phyloP scores from a whole-genome alignment of 2,113 vertebrate genomes.

The Columba livia region DNA sequence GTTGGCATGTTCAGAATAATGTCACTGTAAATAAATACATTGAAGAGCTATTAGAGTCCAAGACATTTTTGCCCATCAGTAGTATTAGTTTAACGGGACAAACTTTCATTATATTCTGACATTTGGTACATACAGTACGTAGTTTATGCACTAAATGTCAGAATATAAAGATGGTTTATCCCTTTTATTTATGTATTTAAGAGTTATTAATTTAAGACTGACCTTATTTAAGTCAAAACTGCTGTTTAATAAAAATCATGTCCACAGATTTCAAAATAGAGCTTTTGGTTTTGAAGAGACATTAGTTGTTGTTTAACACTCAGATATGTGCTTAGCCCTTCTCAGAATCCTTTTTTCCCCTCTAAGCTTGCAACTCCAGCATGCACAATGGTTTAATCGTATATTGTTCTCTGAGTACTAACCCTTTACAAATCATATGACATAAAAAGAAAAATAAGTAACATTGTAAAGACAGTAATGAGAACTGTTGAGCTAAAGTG shows the following conservation, averaged over 20 bases:
- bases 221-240: conserved; percentile 72
- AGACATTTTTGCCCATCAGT: conserved; percentile 45
- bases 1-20: conserved; percentile 32
- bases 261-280: conserved; percentile 56
- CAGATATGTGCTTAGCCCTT: conserved; percentile 67
- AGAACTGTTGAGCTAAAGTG: conserved; percentile 93
- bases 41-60: conserved; percentile 35
- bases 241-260: conserved; percentile 51
- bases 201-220: conserved; percentile 60
- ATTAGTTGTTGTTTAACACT: conserved; percentile 45
- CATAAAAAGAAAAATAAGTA: conserved; percentile 85
- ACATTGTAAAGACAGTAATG: conserved; percentile 86
- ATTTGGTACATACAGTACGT: not conserved
- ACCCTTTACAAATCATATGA: conserved; percentile 85
- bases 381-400: conserved; percentile 78
- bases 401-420: conserved; percentile 81
- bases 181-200: conserved; percentile 51
- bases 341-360: conserved; percentile 64
- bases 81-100: conserved; percentile 20
- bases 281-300: conserved; percentile 56
- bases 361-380: conserved; percentile 68
- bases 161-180: conserved; percentile 47
- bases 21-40: conserved; percentile 39
- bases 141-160: conserved; percentile 29
- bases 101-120: conserved; percentile 14